Evolutionary conservation across 2,888 invertebrate genomes (phyloP).

Genomic region (Sarcophaga subvicina): DNA sequence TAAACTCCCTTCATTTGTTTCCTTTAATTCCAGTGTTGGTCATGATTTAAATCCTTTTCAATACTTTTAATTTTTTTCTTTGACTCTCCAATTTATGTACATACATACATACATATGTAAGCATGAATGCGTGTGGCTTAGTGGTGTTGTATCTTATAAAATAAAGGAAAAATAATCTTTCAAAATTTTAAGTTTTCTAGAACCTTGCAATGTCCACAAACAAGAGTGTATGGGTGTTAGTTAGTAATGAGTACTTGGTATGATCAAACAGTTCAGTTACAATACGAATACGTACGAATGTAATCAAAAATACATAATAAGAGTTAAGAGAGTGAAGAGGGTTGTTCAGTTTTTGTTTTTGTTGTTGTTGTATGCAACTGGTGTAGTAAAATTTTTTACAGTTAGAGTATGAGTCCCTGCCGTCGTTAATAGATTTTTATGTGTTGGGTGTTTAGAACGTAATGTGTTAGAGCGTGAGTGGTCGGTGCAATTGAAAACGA

Average conservation of each 20-base stretch:
- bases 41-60: too few relatives aligned
- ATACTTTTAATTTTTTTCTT: too few relatives aligned
- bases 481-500: neutral
- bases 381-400: slow-evolving; percentile 16
- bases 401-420: slow-evolving; percentile 63
- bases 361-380: neutral
- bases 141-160: too few relatives aligned
- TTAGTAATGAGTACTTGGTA: neutral
- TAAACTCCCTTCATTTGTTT: too few relatives aligned
- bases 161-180: too few relatives aligned
- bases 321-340: neutral
- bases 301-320: neutral
- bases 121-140: too few relatives aligned
- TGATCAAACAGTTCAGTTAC: slow-evolving; percentile 7
- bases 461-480: neutral
- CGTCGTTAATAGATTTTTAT: slow-evolving; percentile 62
- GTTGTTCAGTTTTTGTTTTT: too few relatives aligned
- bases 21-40: too few relatives aligned
- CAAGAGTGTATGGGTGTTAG: neutral
- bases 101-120: too few relatives aligned
- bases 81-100: too few relatives aligned
- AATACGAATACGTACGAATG: neutral
- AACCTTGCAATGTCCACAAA: too few relatives aligned
- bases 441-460: neutral
- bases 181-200: too few relatives aligned